Percentiles rank a stretch among this genome's conserved stretches.
phyloP scores from a whole-genome alignment of 1,140 invertebrate species.

The Yoshiicerus persimilis region DNA sequence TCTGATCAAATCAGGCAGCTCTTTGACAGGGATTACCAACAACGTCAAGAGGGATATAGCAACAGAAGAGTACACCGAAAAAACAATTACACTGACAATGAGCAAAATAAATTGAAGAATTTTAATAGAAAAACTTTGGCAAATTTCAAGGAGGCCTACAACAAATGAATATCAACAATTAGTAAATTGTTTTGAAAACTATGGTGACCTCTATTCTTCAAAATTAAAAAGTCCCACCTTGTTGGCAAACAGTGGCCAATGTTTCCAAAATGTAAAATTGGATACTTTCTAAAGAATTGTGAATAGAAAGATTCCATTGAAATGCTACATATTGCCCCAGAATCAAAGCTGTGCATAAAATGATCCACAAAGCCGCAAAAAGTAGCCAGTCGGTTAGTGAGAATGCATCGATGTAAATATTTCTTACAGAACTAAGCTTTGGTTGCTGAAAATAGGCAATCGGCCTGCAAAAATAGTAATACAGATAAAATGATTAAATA shows the following conservation, averaged over 20 bases:
- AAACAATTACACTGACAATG: not conserved
- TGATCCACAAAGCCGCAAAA: not conserved
- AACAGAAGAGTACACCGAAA: not conserved
- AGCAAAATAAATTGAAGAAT: not conserved
- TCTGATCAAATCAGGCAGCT: not conserved
- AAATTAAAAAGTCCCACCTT: not conserved
- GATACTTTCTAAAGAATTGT: not conserved
- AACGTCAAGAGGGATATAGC: not conserved
- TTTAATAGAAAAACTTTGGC: not conserved
- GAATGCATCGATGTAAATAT: not conserved
- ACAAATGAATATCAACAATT: not conserved
- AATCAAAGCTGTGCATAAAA: not conserved
- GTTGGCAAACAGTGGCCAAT: not conserved
- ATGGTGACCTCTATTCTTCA: too few species aligned
- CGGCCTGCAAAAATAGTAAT: not conserved
- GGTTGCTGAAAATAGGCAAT: not conserved
- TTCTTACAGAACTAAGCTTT: not conserved
- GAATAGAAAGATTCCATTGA: not conserved
- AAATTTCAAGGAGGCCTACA: not conserved
- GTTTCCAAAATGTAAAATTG: not conserved
- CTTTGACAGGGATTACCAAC: not conserved
- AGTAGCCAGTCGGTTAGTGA: not conserved
- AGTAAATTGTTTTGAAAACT: too few species aligned
- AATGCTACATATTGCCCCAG: not conserved
- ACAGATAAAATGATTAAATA: too few species aligned